A percentile compares a stretch with the other conserved stretches of the same genome.
phyloP scores from a whole-genome alignment of 2,888 invertebrate genomes.

The Orchestes rusci region DNA sequence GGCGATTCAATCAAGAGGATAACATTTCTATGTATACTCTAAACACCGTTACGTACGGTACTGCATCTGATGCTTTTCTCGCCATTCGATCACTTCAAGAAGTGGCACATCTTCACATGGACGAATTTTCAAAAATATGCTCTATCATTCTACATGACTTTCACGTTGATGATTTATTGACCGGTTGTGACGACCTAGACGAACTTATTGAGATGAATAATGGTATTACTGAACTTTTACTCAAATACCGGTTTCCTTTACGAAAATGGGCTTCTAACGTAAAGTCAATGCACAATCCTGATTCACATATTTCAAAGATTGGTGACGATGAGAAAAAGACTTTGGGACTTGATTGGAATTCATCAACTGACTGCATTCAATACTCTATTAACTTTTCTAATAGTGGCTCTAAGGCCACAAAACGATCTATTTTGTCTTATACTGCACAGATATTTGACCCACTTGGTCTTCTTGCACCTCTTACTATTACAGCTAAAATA shows the following conservation, averaged over 20 bases:
- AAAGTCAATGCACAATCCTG: background rate
- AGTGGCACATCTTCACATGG: conserved; percentile 8
- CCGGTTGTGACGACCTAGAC: background rate
- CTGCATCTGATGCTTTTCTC: conserved; percentile 18
- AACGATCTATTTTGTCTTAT: conserved; percentile 5
- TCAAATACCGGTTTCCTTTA: conserved; percentile 1
- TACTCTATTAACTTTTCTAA: background rate
- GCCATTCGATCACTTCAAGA: conserved; percentile 15
- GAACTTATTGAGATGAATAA: conserved; percentile 4
- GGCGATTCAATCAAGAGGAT: no score
- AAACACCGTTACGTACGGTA: conserved; percentile 23
- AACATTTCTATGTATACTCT: conserved; percentile 6
- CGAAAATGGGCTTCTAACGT: conserved; percentile 5
- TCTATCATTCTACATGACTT: conserved; percentile 20
- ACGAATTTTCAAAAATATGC: conserved; percentile 3
- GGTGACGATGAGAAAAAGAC: conserved; percentile 3
- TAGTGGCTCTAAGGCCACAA: background rate
- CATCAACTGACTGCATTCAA: background rate
- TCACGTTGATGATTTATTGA: conserved; percentile 26
- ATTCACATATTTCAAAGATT: background rate
- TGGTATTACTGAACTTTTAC: conserved; percentile 4
- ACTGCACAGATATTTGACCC: conserved; percentile 4
- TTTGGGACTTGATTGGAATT: conserved; percentile 3
- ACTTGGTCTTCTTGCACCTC: conserved; percentile 1
- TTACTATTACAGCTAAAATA: conserved; percentile 4